A percentile compares a stretch with the other conserved stretches of the same genome.
phyloP scores from a whole-genome alignment of 2,113 vertebrate genomes.

The Recurvirostra avosetta region DNA sequence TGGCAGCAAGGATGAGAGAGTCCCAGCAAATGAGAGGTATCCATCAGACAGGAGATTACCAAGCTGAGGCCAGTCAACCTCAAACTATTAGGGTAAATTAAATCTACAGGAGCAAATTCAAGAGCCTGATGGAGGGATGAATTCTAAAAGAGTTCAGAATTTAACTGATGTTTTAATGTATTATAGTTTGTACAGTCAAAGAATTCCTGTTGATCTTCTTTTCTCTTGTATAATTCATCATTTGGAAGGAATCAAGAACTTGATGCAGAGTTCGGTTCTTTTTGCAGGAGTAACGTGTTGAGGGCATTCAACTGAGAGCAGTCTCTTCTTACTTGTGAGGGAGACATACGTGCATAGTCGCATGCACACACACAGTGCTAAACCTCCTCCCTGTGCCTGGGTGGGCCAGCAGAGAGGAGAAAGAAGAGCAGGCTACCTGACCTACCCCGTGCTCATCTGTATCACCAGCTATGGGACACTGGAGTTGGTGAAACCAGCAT shows the following conservation, averaged over 20 bases:
- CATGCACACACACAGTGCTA: no score
- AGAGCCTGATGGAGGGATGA: background rate
- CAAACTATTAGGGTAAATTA: background rate
- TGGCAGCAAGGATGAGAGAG: background rate
- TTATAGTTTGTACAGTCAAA: background rate
- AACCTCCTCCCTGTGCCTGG: background rate
- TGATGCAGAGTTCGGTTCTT: background rate
- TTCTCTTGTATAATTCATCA: background rate
- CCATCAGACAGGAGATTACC: background rate
- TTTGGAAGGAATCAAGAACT: background rate
- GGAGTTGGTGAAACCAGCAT: background rate
- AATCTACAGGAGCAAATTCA: background rate
- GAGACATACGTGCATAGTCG: background rate
- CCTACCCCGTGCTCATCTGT: background rate
- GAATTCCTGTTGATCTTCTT: background rate
- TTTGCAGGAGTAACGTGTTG: background rate
- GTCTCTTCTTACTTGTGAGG: background rate
- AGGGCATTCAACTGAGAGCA: accelerated
- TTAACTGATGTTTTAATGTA: background rate
- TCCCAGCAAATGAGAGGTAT: background rate
- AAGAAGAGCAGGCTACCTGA: background rate
- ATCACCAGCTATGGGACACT: background rate
- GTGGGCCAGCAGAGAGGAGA: background rate
- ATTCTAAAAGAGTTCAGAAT: background rate
- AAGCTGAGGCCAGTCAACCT: background rate